A percentile compares a stretch with the other conserved stretches of the same genome.
phyloP scores from a whole-genome alignment of 2,888 invertebrate species.

The Metopia argyrocephala region DNA sequence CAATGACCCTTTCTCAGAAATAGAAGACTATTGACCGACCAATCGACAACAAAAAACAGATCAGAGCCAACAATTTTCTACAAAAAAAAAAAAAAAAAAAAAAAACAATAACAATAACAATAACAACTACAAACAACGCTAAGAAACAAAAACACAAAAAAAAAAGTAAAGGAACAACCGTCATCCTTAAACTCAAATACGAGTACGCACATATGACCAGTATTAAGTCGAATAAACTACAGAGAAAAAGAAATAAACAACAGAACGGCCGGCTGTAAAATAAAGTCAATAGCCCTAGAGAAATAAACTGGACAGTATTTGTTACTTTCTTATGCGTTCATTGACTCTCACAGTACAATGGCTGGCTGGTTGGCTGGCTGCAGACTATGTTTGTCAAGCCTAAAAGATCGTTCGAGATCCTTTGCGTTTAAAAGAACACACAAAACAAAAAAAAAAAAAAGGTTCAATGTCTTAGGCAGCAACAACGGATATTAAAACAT shows the following conservation, averaged over 20 bases:
- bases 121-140: too few relatives aligned
- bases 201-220: neutral
- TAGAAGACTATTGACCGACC: conserved; percentile 47
- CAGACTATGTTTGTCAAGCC: conserved; percentile 1
- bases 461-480: conserved; percentile 48
- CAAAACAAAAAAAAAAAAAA: too few relatives aligned
- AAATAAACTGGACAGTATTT: conserved; percentile 27
- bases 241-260: conserved; percentile 15
- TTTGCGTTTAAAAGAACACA: conserved; percentile 31
- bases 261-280: conserved; percentile 24
- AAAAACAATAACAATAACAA: neutral
- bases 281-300: conserved; percentile 54
- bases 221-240: neutral
- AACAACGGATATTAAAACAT: conserved; percentile 41
- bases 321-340: conserved; percentile 53
- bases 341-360: conserved; percentile 34
- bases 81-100: neutral
- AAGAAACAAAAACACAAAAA: neutral
- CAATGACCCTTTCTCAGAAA: conserved; percentile 58
- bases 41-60: conserved; percentile 37
- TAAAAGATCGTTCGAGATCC: conserved; percentile 43
- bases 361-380: neutral
- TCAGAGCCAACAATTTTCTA: conserved; percentile 28
- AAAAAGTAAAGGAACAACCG: conserved; percentile 3
- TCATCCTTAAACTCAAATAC: neutral